Percentiles rank a stretch among this genome's conserved stretches.
phyloP scores from a whole-genome alignment of 1,140 invertebrate genomes.

The Danaus melanippus region DNA sequence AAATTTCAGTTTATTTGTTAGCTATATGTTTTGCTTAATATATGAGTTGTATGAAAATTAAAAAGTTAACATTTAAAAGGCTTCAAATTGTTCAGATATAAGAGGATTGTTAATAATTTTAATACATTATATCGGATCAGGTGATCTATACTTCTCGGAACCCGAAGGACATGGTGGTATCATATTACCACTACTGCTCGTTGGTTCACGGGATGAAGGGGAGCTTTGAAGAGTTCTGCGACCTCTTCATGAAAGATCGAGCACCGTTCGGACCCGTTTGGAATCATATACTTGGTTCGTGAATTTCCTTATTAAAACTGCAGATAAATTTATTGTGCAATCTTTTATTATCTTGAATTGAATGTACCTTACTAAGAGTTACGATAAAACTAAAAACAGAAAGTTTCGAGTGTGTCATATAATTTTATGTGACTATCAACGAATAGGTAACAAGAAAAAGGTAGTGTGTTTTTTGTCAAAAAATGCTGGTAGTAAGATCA shows the following conservation, averaged over 20 bases:
- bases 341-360: neutral
- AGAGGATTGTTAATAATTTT: neutral
- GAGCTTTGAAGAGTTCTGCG: slow-evolving; percentile 86
- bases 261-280: slow-evolving; percentile 80
- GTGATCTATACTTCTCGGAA: slow-evolving; percentile 93
- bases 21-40: no score
- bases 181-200: slow-evolving; percentile 89
- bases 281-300: slow-evolving; percentile 77
- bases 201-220: slow-evolving; percentile 80
- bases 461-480: no score
- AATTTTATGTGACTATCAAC: no score
- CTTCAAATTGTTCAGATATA: no score
- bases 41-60: no score
- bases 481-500: no score
- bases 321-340: neutral
- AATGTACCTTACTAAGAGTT: no score
- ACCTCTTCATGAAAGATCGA: slow-evolving; percentile 81
- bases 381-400: no score
- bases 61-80: no score
- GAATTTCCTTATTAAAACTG: neutral
- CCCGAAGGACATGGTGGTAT: slow-evolving; percentile 95
- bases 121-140: slow-evolving; percentile 72
- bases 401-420: no score
- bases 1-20: no score
- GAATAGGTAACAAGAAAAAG: no score